Evolutionary conservation across 2,888 invertebrate species (phyloP).

Genomic region (Dendrolimus pini): DNA sequence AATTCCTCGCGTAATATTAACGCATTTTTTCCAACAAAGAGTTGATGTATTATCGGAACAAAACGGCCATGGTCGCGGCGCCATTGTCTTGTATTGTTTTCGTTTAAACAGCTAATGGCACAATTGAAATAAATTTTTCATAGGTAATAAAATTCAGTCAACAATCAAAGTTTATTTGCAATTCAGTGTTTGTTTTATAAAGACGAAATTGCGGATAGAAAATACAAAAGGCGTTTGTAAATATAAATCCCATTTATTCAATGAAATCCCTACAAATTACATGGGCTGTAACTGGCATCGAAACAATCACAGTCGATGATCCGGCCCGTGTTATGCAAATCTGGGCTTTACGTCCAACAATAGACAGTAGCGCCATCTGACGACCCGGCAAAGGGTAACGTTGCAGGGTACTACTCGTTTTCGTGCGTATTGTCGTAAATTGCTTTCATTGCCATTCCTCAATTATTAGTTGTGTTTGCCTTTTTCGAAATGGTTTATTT

Average conservation of each 20-base stretch:
- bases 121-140: not conserved
- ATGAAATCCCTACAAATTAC: conserved; percentile 65
- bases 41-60: conserved; percentile 53
- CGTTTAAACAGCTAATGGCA: not conserved
- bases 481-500: not conserved
- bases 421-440: conserved; percentile 31
- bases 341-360: conserved; percentile 58
- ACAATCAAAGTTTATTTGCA: conserved; percentile 5
- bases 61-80: conserved; percentile 20
- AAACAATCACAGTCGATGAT: conserved; percentile 69
- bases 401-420: conserved; percentile 27
- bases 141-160: not conserved
- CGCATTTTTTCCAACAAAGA: conserved; percentile 64
- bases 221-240: conserved; percentile 28
- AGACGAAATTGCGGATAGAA: not conserved
- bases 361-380: conserved; percentile 49
- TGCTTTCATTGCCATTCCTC: conserved; percentile 27
- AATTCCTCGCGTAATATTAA: conserved; percentile 70
- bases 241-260: conserved; percentile 48
- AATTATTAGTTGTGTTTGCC: conserved; percentile 13
- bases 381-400: conserved; percentile 31
- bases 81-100: not conserved
- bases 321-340: conserved; percentile 67
- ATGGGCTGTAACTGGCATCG: conserved; percentile 57
- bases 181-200: conserved; percentile 5